Base-by-base conservation (phyloP, 2,888 invertebrate species). In the Eupithecia pulchellata region DNA sequence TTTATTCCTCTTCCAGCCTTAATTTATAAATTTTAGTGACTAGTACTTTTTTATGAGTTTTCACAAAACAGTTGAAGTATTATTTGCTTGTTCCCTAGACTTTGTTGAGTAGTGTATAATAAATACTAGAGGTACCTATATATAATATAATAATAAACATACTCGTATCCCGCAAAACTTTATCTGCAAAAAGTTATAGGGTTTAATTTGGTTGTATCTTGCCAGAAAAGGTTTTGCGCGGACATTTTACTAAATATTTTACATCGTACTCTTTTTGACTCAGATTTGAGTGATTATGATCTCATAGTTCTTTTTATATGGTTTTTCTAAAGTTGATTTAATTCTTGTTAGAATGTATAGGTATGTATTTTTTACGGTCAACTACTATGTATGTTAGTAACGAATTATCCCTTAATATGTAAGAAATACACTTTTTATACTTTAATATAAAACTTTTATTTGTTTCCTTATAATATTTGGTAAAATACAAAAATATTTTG, bases 401-500 rank as follows among this genome's bases (percentile, higher is more conserved):
- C 5, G n/a, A 42, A 42, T 20, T 9, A 20, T 11, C 4, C 47
- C 20, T 9, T 20, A 47, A 47, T 1, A 20, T 20, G 9, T 57
- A 57, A 57, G 27, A 57, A 57, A 57, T 29, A 57, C 14, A 57
- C 5, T 29, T 14, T 42, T 27, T 34, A 34, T 32, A 60, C 11
- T 20, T 60, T 17, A 34, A 60, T 20, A 42, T 42, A n/a, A 34
- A 34, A n/a, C 13, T 60, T 60, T 60, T 60, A 60, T 34, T 30
- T 34, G 17, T 60, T 34, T 20, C 9, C 17, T 32, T 61, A 32
- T 25, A 13, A 20, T 34, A 32, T 61, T 32, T 61, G 52, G 52
- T 52, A 52, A n/a, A 32, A 32, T 47, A 66, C 34, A 65, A 36
- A 68, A 66, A 47, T 55, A 61, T 2, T 52, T 52, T 52, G 52